Evolutionary conservation across 2,113 vertebrate genomes (phyloP), one percentile per base, ranked within the genome.

Genomic region (Archocentrus centrarchus): DNA sequence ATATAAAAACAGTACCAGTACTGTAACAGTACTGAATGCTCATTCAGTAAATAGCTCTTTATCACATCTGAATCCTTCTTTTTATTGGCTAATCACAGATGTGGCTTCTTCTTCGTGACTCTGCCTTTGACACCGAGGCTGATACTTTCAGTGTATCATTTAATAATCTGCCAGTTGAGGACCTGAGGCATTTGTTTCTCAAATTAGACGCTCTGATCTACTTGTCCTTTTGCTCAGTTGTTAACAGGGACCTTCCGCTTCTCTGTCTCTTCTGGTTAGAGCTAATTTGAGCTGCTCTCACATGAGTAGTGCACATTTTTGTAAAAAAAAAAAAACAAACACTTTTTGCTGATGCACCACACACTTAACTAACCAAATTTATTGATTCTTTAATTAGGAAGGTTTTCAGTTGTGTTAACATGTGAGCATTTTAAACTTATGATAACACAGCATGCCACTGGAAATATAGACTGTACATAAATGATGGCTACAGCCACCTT

Each of bases 151-250:
- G 17, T 53, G 50, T 73, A 53, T 53, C 27, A 0, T 73, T 73
- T 32, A 73, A 53, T 53, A 73, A 73, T 32, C 24, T 53, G 24
- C 44, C 66, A 53, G 66, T 73, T 53, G 24, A 73, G 24, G 17
- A 73, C 66, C 44, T 53, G 44, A 73, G 66, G 66, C 66, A 73
- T 70, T 70, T 70, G 44, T 73, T 53, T 53, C 27, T 53, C 44
- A 73, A 53, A 73, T 73, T 73, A 73, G 66, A 73, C 10, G 30
- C 66, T 73, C 2, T 53, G 27, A 73, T 73, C 66, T n/a, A 53
- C 44, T 70, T 70, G 66, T 70, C 66, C 66, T 70, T 53, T 13
- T 70, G 44, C 66, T 70, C 66, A 70, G 66, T 50, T 70, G 66
- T 20, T 70, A 50, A 53, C 66, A 70, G 66, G 44, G 44, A 70